Evolutionary conservation across 2,113 vertebrate species (phyloP).

Genomic region (Sinocyclocheilus rhinocerous): DNA sequence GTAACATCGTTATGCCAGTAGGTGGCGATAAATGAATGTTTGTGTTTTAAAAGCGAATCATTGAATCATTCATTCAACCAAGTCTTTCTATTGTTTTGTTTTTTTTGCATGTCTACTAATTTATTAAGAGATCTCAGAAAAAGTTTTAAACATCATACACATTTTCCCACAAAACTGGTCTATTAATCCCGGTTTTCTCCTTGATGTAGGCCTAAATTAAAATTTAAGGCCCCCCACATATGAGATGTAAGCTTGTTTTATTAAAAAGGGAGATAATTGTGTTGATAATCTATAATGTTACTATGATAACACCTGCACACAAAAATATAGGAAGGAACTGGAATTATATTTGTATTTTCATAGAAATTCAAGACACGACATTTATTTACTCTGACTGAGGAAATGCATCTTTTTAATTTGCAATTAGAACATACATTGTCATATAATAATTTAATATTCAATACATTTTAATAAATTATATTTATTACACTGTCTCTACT

Average conservation of each 20-base stretch:
- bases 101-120: too few species aligned
- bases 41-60: background rate
- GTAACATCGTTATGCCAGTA: background rate
- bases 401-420: background rate
- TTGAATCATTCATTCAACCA: background rate
- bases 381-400: background rate
- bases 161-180: background rate
- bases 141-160: background rate
- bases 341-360: background rate
- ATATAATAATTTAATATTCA: background rate
- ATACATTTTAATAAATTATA: background rate
- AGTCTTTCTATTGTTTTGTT: background rate
- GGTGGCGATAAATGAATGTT: background rate
- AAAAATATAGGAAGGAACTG: background rate
- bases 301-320: background rate
- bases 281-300: background rate
- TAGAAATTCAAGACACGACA: background rate
- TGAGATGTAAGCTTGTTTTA: background rate
- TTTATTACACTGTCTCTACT: background rate
- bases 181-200: background rate
- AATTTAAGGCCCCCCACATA: too few species aligned
- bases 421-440: background rate
- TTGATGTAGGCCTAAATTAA: background rate
- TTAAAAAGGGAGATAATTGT: background rate
- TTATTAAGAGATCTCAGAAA: background rate